These are phyloP conservation scores for Ctenomys sociabilis DNA, from an alignment of 2,113 vertebrate genomes.

Conservation along the genomic window DNA sequence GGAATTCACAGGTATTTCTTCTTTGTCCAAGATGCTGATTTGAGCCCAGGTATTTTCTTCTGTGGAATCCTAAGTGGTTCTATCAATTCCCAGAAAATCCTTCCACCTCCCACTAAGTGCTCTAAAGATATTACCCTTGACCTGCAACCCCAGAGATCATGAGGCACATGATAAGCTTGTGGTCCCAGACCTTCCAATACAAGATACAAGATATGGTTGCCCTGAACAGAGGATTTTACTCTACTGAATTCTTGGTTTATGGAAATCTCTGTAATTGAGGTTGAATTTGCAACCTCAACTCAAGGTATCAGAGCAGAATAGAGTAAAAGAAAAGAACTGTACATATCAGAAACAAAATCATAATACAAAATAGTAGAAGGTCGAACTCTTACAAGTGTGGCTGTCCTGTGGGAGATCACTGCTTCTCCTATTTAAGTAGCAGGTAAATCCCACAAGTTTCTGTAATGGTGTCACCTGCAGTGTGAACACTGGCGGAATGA, in stretches of 20 bases:
- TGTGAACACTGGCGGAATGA: slow-evolving; percentile 61
- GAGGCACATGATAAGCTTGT: neutral
- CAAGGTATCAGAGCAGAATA: neutral
- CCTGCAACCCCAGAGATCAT: neutral
- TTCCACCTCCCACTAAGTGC: neutral
- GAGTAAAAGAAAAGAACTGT: neutral
- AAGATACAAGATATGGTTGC: neutral
- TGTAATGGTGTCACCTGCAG: slow-evolving; percentile 51
- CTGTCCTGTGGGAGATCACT: neutral
- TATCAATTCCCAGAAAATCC: neutral
- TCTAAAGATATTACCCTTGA: neutral
- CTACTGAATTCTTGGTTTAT: slow-evolving; percentile 7
- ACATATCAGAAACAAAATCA: neutral
- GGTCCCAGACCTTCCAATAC: neutral
- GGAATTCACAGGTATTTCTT: neutral
- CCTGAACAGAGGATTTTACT: neutral
- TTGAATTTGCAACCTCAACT: neutral
- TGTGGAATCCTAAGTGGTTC: neutral
- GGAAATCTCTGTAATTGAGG: neutral
- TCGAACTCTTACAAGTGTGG: neutral
- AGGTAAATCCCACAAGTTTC: slow-evolving; percentile 35
- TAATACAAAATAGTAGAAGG: neutral
- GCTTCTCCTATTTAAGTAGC: neutral
- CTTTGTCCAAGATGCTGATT: neutral
- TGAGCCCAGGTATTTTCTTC: slow-evolving; percentile 11